Evolutionary conservation across 1,140 invertebrate genomes (phyloP).

Genomic region (Lamellibrachia luymesi): DNA sequence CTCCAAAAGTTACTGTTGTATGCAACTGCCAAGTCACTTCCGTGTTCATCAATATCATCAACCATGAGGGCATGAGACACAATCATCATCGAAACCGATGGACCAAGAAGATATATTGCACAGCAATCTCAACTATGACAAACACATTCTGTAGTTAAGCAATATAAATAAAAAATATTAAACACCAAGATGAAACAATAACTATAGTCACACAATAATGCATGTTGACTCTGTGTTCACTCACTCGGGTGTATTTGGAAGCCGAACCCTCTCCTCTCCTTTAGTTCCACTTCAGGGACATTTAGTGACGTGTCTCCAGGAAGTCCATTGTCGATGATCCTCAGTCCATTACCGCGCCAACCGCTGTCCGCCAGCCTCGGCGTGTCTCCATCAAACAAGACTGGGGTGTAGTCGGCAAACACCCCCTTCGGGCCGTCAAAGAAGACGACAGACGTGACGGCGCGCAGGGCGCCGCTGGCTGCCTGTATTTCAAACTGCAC

Average conservation of each 20-base stretch:
- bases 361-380: neutral
- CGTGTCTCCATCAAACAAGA: neutral
- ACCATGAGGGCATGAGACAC: too few species aligned
- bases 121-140: too few species aligned
- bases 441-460: neutral
- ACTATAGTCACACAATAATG: too few species aligned
- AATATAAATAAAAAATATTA: too few species aligned
- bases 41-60: too few species aligned
- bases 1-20: too few species aligned
- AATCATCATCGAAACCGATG: too few species aligned
- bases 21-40: too few species aligned
- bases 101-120: too few species aligned
- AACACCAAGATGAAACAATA: too few species aligned
- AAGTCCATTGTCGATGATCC: neutral
- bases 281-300: neutral
- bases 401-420: neutral
- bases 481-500: neutral
- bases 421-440: neutral
- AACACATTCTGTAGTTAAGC: too few species aligned
- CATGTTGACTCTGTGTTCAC: neutral
- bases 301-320: neutral
- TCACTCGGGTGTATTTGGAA: neutral
- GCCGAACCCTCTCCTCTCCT: neutral
- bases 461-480: neutral
- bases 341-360: neutral